phyloP scores from a whole-genome alignment of 2,113 vertebrate genomes.

The Brienomyrus brachyistius region DNA sequence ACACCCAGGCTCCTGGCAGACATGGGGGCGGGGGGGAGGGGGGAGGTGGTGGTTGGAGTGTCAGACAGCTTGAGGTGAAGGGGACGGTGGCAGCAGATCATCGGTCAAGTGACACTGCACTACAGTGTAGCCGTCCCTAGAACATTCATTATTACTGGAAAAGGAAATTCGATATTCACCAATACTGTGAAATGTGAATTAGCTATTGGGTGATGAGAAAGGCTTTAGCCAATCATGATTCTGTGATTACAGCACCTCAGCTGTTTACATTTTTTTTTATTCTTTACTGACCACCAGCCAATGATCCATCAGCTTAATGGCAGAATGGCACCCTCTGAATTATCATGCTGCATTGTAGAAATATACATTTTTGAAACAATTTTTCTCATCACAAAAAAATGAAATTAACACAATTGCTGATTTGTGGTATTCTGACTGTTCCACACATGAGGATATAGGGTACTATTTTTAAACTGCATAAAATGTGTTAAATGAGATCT shows the following conservation, averaged over 20 bases:
- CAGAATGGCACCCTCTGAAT: not conserved
- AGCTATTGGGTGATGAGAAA: not conserved
- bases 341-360: not conserved
- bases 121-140: not conserved
- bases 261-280: not conserved
- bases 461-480: not conserved
- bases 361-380: not conserved
- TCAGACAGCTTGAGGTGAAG: not conserved
- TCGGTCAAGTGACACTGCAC: not conserved
- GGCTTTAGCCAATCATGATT: not conserved
- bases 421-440: not conserved
- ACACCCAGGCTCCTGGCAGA: constrained; percentile 85
- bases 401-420: not conserved
- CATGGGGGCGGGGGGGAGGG: not conserved
- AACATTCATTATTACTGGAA: not conserved
- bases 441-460: not conserved
- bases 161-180: not conserved
- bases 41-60: not conserved
- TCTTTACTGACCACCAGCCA: not conserved
- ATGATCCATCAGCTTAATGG: not conserved
- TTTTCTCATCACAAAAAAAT: not conserved
- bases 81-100: not conserved
- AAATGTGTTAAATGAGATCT: not conserved
- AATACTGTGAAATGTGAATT: not conserved
- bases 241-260: not conserved